Evolutionary conservation across 2,113 vertebrate genomes (phyloP).

Genomic region (Aphyosemion australe): DNA sequence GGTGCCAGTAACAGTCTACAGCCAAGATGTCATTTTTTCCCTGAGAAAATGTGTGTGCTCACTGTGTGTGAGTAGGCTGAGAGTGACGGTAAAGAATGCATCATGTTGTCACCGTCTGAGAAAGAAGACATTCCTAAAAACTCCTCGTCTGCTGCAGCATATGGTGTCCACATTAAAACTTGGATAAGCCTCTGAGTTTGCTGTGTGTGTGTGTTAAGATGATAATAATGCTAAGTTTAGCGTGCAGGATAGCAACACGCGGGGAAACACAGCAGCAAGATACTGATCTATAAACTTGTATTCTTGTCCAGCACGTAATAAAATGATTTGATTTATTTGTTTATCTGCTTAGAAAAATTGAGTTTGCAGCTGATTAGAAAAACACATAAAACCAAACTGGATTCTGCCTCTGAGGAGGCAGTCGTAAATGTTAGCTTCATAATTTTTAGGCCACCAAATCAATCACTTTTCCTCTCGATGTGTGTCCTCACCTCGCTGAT

Average conservation of each 20-base stretch:
- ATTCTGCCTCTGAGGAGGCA: neutral
- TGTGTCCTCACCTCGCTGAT: conserved; percentile 3
- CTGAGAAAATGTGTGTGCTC: conserved; percentile 19
- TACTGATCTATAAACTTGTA: neutral
- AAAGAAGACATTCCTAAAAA: conserved; percentile 45
- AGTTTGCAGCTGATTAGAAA: conserved; percentile 41
- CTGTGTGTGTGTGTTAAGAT: neutral
- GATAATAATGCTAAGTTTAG: conserved; percentile 2
- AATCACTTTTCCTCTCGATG: conserved; percentile 25
- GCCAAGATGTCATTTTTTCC: conserved; percentile 19
- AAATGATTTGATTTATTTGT: conserved; percentile 22
- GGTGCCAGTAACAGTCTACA: conserved; percentile 36
- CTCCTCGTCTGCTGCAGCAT: conserved; percentile 12
- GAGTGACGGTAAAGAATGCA: conserved; percentile 14
- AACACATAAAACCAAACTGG: conserved; percentile 20
- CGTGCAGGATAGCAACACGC: neutral
- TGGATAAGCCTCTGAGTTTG: conserved; percentile 18
- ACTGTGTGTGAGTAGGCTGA: conserved; percentile 11
- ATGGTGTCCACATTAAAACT: conserved; percentile 30
- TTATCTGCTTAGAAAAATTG: conserved; percentile 6
- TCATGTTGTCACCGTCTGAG: conserved; percentile 21
- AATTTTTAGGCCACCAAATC: conserved; percentile 27
- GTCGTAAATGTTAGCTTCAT: conserved; percentile 22
- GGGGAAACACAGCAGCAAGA: conserved; percentile 12
- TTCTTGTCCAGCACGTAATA: conserved; percentile 18